phyloP scores from a whole-genome alignment of 2,888 invertebrate genomes.

The Furcula furcula region DNA sequence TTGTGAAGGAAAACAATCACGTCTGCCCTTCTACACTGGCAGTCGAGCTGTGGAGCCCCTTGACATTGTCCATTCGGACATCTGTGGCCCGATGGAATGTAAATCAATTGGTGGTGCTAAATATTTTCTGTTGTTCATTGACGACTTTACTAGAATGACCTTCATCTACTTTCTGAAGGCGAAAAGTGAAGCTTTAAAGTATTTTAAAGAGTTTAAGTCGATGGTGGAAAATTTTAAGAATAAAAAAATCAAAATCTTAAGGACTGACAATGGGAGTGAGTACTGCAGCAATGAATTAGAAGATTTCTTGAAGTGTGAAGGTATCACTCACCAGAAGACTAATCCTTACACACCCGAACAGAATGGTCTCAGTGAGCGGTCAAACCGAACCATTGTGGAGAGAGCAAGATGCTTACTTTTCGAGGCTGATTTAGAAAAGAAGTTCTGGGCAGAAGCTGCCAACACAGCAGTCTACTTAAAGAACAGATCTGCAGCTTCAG shows the following conservation, averaged over 20 bases:
- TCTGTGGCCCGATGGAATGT: slow-evolving; percentile 18
- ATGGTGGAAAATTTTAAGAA: slow-evolving; percentile 1
- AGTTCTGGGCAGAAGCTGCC: slow-evolving; percentile 2
- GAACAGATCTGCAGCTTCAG: not conserved
- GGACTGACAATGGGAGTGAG: slow-evolving; percentile 6
- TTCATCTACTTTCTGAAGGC: slow-evolving; percentile 10
- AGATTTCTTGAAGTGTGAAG: not conserved
- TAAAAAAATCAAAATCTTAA: not conserved
- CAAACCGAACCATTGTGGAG: not conserved
- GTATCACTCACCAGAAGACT: slow-evolving; percentile 4
- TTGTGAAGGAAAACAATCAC: slow-evolving; percentile 22
- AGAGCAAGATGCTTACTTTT: slow-evolving; percentile 3
- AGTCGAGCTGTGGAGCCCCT: not conserved
- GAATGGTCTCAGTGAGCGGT: slow-evolving; percentile 2
- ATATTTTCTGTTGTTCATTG: slow-evolving; percentile 26
- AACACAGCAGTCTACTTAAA: not conserved
- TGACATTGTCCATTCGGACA: slow-evolving; percentile 3
- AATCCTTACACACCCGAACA: slow-evolving; percentile 4
- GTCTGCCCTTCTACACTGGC: slow-evolving; percentile 13
- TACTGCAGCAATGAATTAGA: slow-evolving; percentile 4
- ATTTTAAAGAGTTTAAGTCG: slow-evolving; percentile 7
- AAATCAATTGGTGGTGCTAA: slow-evolving; percentile 14
- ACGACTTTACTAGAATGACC: slow-evolving; percentile 15
- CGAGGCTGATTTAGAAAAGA: not conserved
- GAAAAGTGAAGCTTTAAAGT: slow-evolving; percentile 13